phyloP scores from a whole-genome alignment of 2,888 invertebrate genomes.

The Vesta saturnalis region DNA sequence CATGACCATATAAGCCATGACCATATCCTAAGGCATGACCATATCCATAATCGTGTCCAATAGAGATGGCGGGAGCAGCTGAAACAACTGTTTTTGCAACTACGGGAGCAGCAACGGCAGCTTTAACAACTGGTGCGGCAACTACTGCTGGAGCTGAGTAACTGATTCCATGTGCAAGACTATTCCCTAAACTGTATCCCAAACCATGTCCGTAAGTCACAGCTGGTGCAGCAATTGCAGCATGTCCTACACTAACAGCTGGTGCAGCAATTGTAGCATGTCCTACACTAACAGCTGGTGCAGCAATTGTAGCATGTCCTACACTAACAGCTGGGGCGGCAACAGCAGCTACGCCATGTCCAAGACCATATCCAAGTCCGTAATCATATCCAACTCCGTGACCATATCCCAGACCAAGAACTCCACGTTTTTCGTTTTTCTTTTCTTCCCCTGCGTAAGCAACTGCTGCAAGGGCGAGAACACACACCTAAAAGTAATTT shows the following conservation, averaged over 20 bases:
- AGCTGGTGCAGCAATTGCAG: slow-evolving; percentile 28
- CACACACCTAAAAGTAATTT: slow-evolving; percentile 16
- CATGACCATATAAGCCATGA: slow-evolving; percentile 22
- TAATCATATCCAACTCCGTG: slow-evolving; percentile 10
- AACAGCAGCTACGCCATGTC: neutral
- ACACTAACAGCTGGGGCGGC: neutral
- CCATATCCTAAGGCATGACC: slow-evolving; percentile 20
- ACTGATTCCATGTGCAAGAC: neutral
- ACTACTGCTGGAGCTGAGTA: slow-evolving; percentile 15
- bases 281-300: slow-evolving; percentile 29
- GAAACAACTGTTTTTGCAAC: slow-evolving; percentile 28
- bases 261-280: slow-evolving; percentile 28
- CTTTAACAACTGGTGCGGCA: slow-evolving; percentile 28
- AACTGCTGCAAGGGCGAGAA: slow-evolving; percentile 36
- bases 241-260: slow-evolving; percentile 27
- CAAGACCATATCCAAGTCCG: slow-evolving; percentile 37
- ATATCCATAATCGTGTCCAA: neutral
- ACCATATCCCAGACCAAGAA: slow-evolving; percentile 43
- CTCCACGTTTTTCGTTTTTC: slow-evolving; percentile 46
- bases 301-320: slow-evolving; percentile 3
- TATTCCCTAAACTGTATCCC: neutral
- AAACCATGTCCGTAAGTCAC: slow-evolving; percentile 19
- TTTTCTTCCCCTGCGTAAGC: slow-evolving; percentile 43
- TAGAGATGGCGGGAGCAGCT: slow-evolving; percentile 29
- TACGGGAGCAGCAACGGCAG: slow-evolving; percentile 36